Percentiles rank a stretch among this genome's conserved stretches.
These are phyloP conservation scores for Barypeithes pellucidus DNA, from an alignment of 2,888 invertebrate species.

Conservation along the genomic window DNA sequence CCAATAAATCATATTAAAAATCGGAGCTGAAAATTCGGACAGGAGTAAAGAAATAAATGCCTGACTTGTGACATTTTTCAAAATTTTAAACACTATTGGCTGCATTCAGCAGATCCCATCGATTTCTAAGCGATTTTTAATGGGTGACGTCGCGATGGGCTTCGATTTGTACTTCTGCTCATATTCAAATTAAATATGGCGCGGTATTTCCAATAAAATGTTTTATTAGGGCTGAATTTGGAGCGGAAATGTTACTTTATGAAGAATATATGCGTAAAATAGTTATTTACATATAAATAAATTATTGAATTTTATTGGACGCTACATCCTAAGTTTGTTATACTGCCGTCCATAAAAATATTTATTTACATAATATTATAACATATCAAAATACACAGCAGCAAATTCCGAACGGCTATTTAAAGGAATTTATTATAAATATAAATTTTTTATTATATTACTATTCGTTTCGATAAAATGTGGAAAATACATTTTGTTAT, in stretches of 20 bases:
- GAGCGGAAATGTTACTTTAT: neutral
- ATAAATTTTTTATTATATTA: conserved; percentile 20
- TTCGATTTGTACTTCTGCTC: neutral
- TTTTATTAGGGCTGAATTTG: neutral
- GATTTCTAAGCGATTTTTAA: too few species aligned
- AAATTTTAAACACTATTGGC: too few species aligned
- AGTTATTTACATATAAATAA: conserved; percentile 1
- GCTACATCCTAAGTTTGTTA: too few species aligned
- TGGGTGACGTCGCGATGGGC: neutral
- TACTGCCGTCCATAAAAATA: neutral
- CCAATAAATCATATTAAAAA: too few species aligned
- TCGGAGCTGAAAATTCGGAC: too few species aligned
- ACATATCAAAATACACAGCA: conserved; percentile 9
- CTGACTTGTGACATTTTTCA: too few species aligned
- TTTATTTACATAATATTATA: conserved; percentile 5
- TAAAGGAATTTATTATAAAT: conserved; percentile 18
- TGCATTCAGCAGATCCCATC: too few species aligned
- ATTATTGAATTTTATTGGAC: conserved; percentile 4
- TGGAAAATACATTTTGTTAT: conserved; percentile 20
- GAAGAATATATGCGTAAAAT: neutral
- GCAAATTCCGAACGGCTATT: conserved; percentile 13
- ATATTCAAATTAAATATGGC: neutral
- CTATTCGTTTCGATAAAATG: conserved; percentile 4
- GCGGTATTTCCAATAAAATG: neutral
- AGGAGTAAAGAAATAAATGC: too few species aligned